Base-by-base conservation (phyloP, 1,140 invertebrate genomes). In the Diabrotica undecimpunctata region DNA sequence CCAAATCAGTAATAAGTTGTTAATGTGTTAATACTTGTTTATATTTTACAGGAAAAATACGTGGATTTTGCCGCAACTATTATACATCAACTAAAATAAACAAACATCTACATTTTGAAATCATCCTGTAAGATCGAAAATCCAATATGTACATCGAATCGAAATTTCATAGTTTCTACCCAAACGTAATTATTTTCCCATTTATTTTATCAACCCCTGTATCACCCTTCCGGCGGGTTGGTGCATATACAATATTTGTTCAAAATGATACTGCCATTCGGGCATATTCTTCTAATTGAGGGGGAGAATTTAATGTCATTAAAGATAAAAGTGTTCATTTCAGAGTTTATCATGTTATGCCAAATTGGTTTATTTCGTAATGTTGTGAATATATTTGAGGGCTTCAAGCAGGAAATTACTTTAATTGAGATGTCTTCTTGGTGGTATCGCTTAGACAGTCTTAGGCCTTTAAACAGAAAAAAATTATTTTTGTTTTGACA, bases 241-340 rank as follows among this genome's bases (percentile, higher is more conserved):
- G 61, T 41, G 37, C 61, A 62, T 54, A 38, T 9, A 62, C 61
- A 54, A 54, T 62, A 62, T 62, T 62, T 62, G 61, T 62, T 62
- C 54, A 35, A 53, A 54, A 62, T 54, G 61, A 54, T 62, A 62
- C 51, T 54, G 61, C 53, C 51, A 62, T 62, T 14, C 54, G 10
- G 54, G 54, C 54, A 14, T 46, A 46, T 46, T 60, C 46, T 51
- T 60, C 37, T 60, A 60, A 60, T 60, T 60, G 58, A 60, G 58
- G 58, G 58, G 58, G 58, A 60, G 25, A 1, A 60, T 60, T 60
- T 60, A 60, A 60, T 60, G 58, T 14, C 58, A 60, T 60, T 51
- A 60, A 60, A 60, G 58, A 58, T 60, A 60, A 60, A 60, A 60
- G 46, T 60, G 58, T 60, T 60, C 58, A 60, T 60, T 60, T 51